Evolutionary conservation across 2,888 invertebrate species (phyloP).

Genomic region (Linyphia triangularis): DNA sequence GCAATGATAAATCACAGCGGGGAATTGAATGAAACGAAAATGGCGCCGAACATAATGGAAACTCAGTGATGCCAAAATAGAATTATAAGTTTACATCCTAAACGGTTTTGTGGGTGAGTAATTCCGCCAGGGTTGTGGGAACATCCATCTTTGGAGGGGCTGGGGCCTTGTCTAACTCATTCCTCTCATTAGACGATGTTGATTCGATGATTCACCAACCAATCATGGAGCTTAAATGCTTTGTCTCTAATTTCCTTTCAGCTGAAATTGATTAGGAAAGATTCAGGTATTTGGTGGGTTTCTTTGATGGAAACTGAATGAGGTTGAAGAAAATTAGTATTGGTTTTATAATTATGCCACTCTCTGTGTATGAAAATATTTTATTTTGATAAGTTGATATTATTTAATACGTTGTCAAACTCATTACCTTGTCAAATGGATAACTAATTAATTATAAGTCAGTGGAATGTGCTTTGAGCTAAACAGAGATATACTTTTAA

Average conservation of each 20-base stretch:
- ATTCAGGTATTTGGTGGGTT: neutral
- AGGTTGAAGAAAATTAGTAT: too few species aligned
- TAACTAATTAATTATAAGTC: too few species aligned
- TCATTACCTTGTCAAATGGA: too few species aligned
- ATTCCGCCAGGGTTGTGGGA: neutral
- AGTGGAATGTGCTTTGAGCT: too few species aligned
- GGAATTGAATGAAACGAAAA: slow-evolving; percentile 39
- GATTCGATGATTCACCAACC: neutral
- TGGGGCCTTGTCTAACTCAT: neutral
- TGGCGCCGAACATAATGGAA: slow-evolving; percentile 25
- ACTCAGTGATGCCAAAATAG: slow-evolving; percentile 22
- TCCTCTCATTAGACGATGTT: neutral
- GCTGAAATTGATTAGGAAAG: neutral
- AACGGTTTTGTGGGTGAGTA: slow-evolving; percentile 16
- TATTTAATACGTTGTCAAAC: too few species aligned
- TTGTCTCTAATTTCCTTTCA: neutral
- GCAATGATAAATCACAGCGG: neutral
- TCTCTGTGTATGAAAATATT: too few species aligned
- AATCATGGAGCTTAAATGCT: neutral
- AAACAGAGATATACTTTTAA: too few species aligned
- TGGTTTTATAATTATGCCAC: too few species aligned
- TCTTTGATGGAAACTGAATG: neutral
- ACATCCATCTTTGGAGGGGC: neutral
- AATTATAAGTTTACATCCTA: slow-evolving; percentile 55
- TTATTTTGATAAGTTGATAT: too few species aligned